Conservation (phyloP, 1,140 invertebrate genomes). For the Vanessa tameamea region DNA sequence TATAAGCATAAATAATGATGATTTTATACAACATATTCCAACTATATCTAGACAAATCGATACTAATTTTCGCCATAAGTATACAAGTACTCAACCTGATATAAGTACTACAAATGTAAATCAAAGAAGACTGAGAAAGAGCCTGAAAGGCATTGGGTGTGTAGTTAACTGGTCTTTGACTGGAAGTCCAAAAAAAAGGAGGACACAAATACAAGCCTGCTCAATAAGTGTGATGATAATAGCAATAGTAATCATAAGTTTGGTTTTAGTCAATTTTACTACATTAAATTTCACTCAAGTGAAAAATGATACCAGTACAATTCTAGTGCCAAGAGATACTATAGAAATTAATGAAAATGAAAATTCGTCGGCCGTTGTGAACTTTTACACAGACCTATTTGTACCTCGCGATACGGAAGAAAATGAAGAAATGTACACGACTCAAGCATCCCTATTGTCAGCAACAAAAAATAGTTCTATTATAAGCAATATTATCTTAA, state of each 20-base stretch:
- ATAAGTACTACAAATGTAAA: slow-evolving; percentile 42
- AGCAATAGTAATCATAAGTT: slow-evolving; percentile 74
- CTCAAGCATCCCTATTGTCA: slow-evolving; percentile 33
- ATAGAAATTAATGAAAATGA: slow-evolving; percentile 60
- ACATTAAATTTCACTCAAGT: slow-evolving; percentile 60
- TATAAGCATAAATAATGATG: slow-evolving; percentile 35
- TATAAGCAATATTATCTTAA: slow-evolving; percentile 56
- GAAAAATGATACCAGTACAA: slow-evolving; percentile 65
- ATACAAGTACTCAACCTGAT: slow-evolving; percentile 61
- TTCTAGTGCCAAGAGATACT: slow-evolving; percentile 67
- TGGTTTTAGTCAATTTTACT: slow-evolving; percentile 75
- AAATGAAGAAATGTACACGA: slow-evolving; percentile 18
- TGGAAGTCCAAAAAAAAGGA: slow-evolving; percentile 70
- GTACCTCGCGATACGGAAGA: slow-evolving; percentile 32
- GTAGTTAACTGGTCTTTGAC: slow-evolving; percentile 70
- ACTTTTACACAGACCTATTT: slow-evolving; percentile 45
- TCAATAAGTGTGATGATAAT: slow-evolving; percentile 78
- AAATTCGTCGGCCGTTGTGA: slow-evolving; percentile 58
- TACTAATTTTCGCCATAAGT: slow-evolving; percentile 62
- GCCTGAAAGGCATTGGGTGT: slow-evolving; percentile 74
- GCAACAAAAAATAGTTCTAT: slow-evolving; percentile 47
- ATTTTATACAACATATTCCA: slow-evolving; percentile 57
- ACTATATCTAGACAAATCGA: slow-evolving; percentile 76
- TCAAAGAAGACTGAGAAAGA: slow-evolving; percentile 69
- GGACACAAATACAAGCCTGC: slow-evolving; percentile 74